phyloP scores from a whole-genome alignment of 2,888 invertebrate genomes.

The Blastobasis adustella region DNA sequence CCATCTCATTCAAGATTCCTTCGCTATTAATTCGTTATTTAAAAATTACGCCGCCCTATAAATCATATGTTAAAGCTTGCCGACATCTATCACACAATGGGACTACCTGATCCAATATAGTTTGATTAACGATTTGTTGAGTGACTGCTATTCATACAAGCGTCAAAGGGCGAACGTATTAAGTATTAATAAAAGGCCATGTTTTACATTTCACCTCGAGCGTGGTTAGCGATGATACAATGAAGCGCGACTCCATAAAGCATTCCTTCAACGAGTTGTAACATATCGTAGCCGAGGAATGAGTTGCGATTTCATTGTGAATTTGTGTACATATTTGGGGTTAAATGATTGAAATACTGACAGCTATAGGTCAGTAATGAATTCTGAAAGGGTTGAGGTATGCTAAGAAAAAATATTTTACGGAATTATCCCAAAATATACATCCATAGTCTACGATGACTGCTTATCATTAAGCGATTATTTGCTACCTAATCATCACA shows the following conservation, averaged over 20 bases:
- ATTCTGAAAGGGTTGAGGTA: too few species aligned
- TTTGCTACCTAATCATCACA: too few species aligned
- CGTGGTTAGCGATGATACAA: constrained; percentile 30
- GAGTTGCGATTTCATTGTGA: constrained; percentile 16
- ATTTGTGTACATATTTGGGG: constrained; percentile 13
- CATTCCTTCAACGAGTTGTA: constrained; percentile 17
- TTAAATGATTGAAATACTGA: constrained; percentile 17
- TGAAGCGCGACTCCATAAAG: constrained; percentile 10
- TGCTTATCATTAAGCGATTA: too few species aligned
- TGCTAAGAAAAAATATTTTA: too few species aligned
- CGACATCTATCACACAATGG: constrained; percentile 58
- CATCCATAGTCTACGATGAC: too few species aligned
- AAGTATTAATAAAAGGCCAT: constrained; percentile 66
- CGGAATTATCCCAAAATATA: too few species aligned
- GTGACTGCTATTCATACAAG: constrained; percentile 65
- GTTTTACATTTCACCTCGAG: constrained; percentile 49
- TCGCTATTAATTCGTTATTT: constrained; percentile 45
- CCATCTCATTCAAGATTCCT: constrained; percentile 30
- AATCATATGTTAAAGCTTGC: constrained; percentile 58
- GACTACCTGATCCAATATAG: constrained; percentile 69
- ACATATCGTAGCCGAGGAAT: constrained; percentile 15
- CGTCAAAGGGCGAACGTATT: constrained; percentile 67
- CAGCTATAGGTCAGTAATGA: constrained; percentile 3
- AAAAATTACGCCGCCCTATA: constrained; percentile 52
- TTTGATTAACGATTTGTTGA: constrained; percentile 73